These are phyloP conservation scores for Cheilosia variabilis DNA, from an alignment of 2,888 invertebrate genomes.

Conservation along the genomic window DNA sequence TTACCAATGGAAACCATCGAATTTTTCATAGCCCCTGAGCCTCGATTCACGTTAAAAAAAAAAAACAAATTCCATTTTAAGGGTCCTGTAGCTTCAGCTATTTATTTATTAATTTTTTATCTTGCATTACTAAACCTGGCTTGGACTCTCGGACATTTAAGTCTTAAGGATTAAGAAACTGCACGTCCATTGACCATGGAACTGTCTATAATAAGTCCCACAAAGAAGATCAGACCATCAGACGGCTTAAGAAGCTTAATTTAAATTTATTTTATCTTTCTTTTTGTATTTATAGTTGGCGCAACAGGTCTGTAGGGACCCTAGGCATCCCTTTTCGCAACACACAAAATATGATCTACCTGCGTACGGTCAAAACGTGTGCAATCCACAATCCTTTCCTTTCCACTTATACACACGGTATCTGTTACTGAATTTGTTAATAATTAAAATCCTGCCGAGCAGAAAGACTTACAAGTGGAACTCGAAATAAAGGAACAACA, in stretches of 20 bases:
- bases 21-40: too few species aligned
- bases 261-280: too few species aligned
- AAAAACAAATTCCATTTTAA: too few species aligned
- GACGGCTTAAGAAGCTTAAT: constrained; percentile 5
- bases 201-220: too few species aligned
- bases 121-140: too few species aligned
- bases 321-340: neutral
- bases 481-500: neutral
- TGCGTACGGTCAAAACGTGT: too few species aligned
- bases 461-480: constrained; percentile 10
- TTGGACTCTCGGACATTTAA: neutral
- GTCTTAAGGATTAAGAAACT: neutral
- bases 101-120: too few species aligned
- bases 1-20: too few species aligned
- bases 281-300: constrained; percentile 1
- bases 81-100: too few species aligned
- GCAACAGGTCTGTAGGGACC: too few species aligned
- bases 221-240: constrained; percentile 11
- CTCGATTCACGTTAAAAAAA: too few species aligned
- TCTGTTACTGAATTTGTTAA: constrained; percentile 23
- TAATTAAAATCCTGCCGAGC: constrained; percentile 30
- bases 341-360: too few species aligned
- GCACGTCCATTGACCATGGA: neutral
- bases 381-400: neutral
- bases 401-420: neutral